Base-by-base conservation (phyloP, 2,888 invertebrate genomes). In the Tachystola acroxantha region DNA sequence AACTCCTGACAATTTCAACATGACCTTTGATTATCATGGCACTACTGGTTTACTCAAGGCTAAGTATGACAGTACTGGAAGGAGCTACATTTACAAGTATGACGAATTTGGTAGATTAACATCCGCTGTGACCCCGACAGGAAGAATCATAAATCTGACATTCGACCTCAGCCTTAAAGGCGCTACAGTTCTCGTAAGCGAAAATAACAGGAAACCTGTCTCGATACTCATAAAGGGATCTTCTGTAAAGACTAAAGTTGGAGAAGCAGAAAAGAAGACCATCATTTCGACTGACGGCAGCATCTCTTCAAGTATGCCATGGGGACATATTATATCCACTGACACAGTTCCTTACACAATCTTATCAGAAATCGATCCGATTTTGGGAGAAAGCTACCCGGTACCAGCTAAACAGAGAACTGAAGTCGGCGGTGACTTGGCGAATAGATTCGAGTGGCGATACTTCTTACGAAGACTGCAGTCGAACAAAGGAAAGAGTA, bases 381-480 rank as follows among this genome's bases (percentile, higher is more conserved):
- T 96, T 1, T 72, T 96, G n/a, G 95, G 94, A 0, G 96, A 96
- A 74, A 96, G 95, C 57, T 96, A 96, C 62, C 96, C 96, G 0
- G 95, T 96, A 0, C 96, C 96, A 1, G 95, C 96, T 0, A 96
- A 96, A 63, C 96, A 96, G 68, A 91, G 93, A 40, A 95, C 94
- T 0, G 96, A 96, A 84, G 93, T 96, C 10, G 94, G 95, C 13
- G 95, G 96, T 0, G 96, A 97, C 63, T 73, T 96, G 36, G 96
- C 96, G 0, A 97, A 97, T 62, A 89, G 97, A 46, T 96, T 98
- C 59, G 98, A 98, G 79, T 98, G 98, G 98, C 90, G 97, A 26
- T 98, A 96, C 79, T 96, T 96, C 84, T 88, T 96, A 40, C 88
- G 96, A 32, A 91, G 95, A 44, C 88, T 93, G 22, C 90, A 91